Evolutionary conservation across 1,140 invertebrate species (phyloP).

Genomic region (Cherax destructor): DNA sequence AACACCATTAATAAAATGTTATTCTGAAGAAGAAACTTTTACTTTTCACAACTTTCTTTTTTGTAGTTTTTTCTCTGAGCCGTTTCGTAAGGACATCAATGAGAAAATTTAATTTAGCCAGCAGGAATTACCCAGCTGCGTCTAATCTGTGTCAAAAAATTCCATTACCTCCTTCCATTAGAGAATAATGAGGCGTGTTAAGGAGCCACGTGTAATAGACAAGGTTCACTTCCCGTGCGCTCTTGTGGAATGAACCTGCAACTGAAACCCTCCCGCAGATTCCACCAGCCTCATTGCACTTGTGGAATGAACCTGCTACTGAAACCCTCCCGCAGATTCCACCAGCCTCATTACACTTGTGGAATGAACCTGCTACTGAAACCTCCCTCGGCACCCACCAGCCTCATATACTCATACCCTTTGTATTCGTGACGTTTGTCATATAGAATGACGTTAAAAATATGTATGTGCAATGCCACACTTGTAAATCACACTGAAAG

Average conservation of each 20-base stretch:
- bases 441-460: no score
- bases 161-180: slow-evolving; percentile 43
- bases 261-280: neutral
- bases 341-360: neutral
- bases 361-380: slow-evolving; percentile 1
- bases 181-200: slow-evolving; percentile 34
- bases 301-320: slow-evolving; percentile 4
- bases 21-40: no score
- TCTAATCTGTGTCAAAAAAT: slow-evolving; percentile 28
- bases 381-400: neutral
- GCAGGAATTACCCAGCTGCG: slow-evolving; percentile 11
- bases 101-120: slow-evolving; percentile 9
- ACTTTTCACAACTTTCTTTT: neutral
- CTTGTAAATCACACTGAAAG: no score
- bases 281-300: no score
- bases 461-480: no score
- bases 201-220: slow-evolving; percentile 2
- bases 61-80: neutral
- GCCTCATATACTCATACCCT: no score
- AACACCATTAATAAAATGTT: no score
- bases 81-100: neutral
- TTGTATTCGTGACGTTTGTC: no score
- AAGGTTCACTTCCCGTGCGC: slow-evolving; percentile 19
- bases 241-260: slow-evolving; percentile 1
- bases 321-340: neutral